Base-by-base conservation (phyloP, 2,888 invertebrate species). In the Corythucha ciliata region DNA sequence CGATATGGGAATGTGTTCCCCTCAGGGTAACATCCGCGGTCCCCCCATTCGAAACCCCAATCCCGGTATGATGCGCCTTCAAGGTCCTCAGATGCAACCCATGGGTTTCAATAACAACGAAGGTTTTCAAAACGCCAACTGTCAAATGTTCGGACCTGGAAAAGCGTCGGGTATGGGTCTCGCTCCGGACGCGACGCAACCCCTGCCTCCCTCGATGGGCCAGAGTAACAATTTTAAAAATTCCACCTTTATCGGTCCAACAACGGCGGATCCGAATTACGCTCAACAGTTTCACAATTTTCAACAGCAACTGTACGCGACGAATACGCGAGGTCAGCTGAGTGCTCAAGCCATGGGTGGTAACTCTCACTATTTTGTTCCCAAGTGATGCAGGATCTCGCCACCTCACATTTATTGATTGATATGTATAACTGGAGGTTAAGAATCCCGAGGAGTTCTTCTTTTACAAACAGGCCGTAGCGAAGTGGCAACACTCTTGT, bases 281-380 rank as follows among this genome's bases (percentile, higher is more conserved):
- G 91, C 90, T 65, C 89, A 89, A 69, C 91, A 91, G 75, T 92
- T 86, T 73, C 91, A 91, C 71, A 88, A 91, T 72, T 92, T 92
- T 74, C 92, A 92, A 67, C 92, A 92, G 69, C 91, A 91, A 70
- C 72, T 92, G 61, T 92, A 92, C 70, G 91, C 92, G 56, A 92
- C 91, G 42, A 80, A 80, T 59, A 82, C 83, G 33, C 74, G 83
- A 60, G 78, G 76, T 66, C 77, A 78, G 18, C 41, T 60, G 53
- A 42, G 53, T 49, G 52, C 57, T 27, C 62, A 60, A 41, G 56
- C 50, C 18, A 59, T 60, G 58, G 57, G 53, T 18, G 52, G 67
- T 36, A 70, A 70, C 62, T 70, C 70, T 57, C 70, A 70, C 58
- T 70, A 70, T 58, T 70, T 70, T 62, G 69, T 70, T 64, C 69